Evolutionary conservation across 2,113 vertebrate genomes (phyloP).

Genomic region (Megaptera novaeangliae): DNA sequence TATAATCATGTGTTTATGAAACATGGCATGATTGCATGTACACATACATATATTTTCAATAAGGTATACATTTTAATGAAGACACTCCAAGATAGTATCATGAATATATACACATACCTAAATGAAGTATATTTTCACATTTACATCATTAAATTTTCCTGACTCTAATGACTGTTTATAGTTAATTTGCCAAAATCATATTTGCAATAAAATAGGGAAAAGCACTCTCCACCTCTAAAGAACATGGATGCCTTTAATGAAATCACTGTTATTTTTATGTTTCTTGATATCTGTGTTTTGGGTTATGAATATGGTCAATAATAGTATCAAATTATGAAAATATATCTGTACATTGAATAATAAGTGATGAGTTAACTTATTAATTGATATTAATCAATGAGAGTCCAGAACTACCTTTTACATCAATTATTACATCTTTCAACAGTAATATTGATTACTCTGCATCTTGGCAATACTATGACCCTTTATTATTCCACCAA

Average conservation of each 20-base stretch:
- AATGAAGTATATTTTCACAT: slow-evolving; percentile 21
- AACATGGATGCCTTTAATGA: neutral
- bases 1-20: slow-evolving; percentile 45
- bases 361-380: neutral
- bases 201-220: slow-evolving; percentile 8
- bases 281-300: neutral
- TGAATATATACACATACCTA: neutral
- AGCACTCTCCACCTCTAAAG: neutral
- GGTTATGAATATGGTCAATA: neutral
- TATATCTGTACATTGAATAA: neutral
- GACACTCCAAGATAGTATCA: neutral
- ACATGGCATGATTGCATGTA: neutral
- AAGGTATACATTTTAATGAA: slow-evolving; percentile 45
- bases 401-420: neutral
- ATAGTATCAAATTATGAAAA: neutral
- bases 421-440: neutral
- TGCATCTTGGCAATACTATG: neutral
- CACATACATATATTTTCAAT: neutral
- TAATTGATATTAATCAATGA: neutral
- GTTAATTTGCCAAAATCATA: neutral
- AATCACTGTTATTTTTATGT: neutral
- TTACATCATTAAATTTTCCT: slow-evolving; percentile 11
- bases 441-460: neutral
- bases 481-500: neutral
- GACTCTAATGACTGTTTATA: neutral